These are phyloP conservation scores for Temnothorax longispinosus DNA, from an alignment of 1,140 invertebrate genomes.

Conservation along the genomic window DNA sequence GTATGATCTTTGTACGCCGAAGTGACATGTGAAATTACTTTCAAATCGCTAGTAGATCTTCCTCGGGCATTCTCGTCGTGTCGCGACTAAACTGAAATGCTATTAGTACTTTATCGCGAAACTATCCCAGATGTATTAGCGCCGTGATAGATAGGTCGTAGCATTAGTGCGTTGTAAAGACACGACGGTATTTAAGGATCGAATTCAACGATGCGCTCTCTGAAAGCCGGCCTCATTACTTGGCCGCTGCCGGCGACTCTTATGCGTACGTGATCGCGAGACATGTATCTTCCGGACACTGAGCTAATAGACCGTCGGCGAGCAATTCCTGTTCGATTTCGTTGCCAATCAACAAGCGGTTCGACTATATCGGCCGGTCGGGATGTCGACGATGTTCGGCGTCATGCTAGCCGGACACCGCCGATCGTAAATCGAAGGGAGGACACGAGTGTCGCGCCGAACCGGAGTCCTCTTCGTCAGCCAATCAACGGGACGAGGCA, in stretches of 20 bases:
- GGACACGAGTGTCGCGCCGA: constrained; percentile 72
- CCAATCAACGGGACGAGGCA: constrained; percentile 77
- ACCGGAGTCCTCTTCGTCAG: constrained; percentile 73
- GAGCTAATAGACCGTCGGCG: constrained; percentile 69
- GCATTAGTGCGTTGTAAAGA: neutral
- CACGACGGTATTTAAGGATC: constrained; percentile 25
- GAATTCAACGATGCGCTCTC: constrained; percentile 28
- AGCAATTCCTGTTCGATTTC: constrained; percentile 71
- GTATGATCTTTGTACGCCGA: neutral
- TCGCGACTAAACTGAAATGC: neutral
- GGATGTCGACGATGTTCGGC: constrained; percentile 45
- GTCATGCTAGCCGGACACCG: constrained; percentile 59
- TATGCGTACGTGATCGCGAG: constrained; percentile 55
- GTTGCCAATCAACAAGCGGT: constrained; percentile 68
- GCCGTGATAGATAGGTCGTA: constrained; percentile 37
- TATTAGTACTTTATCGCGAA: constrained; percentile 17
- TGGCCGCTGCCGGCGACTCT: constrained; percentile 7
- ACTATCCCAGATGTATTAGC: constrained; percentile 28
- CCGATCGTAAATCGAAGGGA: constrained; percentile 76
- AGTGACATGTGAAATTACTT: constrained; percentile 12
- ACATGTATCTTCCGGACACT: constrained; percentile 61
- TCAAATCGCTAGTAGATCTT: neutral
- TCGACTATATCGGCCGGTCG: neutral
- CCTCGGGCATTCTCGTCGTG: neutral
- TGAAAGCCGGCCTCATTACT: constrained; percentile 59